Evolutionary conservation across 92 coral and sea anemone genomes (phyloP).

Genomic region (Palythoa grandiflora): DNA sequence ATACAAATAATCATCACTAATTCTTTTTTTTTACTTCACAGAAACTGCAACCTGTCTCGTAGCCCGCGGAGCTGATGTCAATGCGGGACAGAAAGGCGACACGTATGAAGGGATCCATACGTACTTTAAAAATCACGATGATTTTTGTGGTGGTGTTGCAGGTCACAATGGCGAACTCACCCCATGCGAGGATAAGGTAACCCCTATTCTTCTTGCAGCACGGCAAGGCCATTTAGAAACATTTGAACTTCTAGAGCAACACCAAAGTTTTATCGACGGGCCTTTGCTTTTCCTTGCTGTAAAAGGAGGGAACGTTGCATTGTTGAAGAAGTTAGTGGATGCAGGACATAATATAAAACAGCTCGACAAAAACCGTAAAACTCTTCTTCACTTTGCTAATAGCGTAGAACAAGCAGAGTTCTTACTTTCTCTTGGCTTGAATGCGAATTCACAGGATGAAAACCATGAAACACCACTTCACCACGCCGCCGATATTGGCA

Average conservation of each 20-base stretch:
- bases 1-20: too few species aligned
- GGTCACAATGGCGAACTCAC: constrained; percentile 16
- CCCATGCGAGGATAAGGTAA: background rate
- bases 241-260: constrained; percentile 21
- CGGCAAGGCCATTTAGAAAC: constrained; percentile 18
- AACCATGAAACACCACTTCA: constrained; percentile 33
- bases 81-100: too few species aligned
- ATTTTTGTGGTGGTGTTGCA: background rate
- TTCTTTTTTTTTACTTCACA: background rate
- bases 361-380: constrained; percentile 13
- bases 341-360: background rate
- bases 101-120: constrained; percentile 13
- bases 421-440: constrained; percentile 15
- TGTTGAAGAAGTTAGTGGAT: too few species aligned
- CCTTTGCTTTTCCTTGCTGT: background rate
- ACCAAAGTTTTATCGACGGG: background rate
- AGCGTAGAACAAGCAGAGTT: background rate
- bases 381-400: constrained; percentile 25
- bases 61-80: background rate
- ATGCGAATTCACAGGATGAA: constrained; percentile 18
- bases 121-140: background rate
- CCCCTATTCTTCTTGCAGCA: constrained; percentile 39
- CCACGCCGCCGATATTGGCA: constrained; percentile 9
- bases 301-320: background rate
- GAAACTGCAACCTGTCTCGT: constrained; percentile 13